phyloP scores from a whole-genome alignment of 2,797 vertebrate species.

The Hippopotamyrus pictus region DNA sequence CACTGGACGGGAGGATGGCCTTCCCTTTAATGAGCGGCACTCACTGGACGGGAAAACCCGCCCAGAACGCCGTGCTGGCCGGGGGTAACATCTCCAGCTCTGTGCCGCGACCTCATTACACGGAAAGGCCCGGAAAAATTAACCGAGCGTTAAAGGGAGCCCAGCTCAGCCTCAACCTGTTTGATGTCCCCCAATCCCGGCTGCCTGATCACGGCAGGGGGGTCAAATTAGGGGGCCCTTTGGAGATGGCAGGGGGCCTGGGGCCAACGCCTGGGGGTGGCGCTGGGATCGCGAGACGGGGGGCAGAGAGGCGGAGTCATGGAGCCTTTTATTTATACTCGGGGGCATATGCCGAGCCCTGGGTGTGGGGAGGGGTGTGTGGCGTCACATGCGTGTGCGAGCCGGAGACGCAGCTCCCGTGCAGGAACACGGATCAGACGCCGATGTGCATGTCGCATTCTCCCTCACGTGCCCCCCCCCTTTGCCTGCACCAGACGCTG shows the following conservation, averaged over 20 bases:
- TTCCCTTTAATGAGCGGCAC: too few species aligned
- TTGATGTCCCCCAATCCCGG: neutral
- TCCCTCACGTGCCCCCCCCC: neutral
- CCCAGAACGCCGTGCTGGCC: conserved; percentile 53
- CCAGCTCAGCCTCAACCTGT: too few species aligned
- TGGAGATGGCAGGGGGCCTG: neutral
- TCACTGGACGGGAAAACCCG: neutral
- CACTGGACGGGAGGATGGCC: too few species aligned
- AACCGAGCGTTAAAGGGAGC: neutral
- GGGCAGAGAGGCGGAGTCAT: neutral
- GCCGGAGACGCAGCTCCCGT: neutral
- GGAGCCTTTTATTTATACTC: neutral
- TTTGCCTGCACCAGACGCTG: neutral
- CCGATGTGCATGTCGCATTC: neutral
- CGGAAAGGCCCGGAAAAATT: neutral
- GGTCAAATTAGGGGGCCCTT: neutral
- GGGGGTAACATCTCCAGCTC: conserved; percentile 55
- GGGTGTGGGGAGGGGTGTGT: neutral
- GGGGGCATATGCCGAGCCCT: neutral
- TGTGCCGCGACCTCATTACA: conserved; percentile 48
- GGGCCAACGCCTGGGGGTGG: neutral
- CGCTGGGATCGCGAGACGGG: neutral
- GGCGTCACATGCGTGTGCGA: neutral
- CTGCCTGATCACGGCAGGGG: neutral
- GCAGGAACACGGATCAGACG: neutral